These are phyloP conservation scores for Pseudochirops corinnae DNA, from an alignment of 2,797 vertebrate species.

Conservation along the genomic window DNA sequence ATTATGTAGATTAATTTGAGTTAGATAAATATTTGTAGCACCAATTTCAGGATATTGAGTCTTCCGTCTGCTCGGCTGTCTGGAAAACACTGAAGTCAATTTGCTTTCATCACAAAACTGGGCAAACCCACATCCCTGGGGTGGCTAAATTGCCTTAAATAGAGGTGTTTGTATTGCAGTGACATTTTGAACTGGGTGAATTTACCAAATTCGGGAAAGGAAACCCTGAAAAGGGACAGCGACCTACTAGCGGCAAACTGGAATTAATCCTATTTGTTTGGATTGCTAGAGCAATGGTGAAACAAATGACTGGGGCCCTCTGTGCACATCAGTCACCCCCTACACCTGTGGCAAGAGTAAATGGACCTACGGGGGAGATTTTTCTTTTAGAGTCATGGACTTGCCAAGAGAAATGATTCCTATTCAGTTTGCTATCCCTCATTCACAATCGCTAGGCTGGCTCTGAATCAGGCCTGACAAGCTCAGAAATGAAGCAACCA, in stretches of 20 bases:
- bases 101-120: conserved; percentile 30
- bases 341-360: not conserved
- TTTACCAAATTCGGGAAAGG: conserved; percentile 43
- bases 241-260: not conserved
- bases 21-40: conserved; percentile 59
- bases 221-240: conserved; percentile 21
- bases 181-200: not conserved
- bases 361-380: not conserved
- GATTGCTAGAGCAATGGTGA: not conserved
- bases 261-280: conserved; percentile 25
- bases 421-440: not conserved
- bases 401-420: not conserved
- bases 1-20: conserved; percentile 21
- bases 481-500: conserved; percentile 37
- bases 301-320: not conserved
- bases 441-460: conserved; percentile 12
- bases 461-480: conserved; percentile 22
- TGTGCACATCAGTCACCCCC: not conserved
- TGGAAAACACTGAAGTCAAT: conserved; percentile 47
- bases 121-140: not conserved
- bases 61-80: conserved; percentile 45
- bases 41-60: not conserved
- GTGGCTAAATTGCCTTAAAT: conserved; percentile 47
- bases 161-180: not conserved
- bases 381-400: not conserved